Evolutionary conservation across 2,797 vertebrate genomes (phyloP).

Genomic region (Tangara arthus): DNA sequence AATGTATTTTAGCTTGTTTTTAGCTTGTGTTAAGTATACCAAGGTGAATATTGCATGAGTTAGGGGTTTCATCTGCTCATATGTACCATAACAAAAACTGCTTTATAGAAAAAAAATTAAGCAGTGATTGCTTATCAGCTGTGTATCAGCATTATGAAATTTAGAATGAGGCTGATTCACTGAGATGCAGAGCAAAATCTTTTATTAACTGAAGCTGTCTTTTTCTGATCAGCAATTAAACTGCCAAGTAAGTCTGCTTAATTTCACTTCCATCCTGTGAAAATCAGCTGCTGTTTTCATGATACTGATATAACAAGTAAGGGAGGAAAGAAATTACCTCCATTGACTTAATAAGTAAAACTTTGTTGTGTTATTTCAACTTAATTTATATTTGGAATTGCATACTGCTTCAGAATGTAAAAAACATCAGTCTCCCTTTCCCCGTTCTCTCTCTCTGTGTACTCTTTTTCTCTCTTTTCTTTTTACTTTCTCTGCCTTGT

Average conservation of each 20-base stretch:
- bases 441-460: rapidly evolving
- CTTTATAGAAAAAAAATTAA: neutral
- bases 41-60: slow-evolving; percentile 1
- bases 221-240: slow-evolving; percentile 8
- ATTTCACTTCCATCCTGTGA: neutral
- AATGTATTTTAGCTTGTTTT: neutral
- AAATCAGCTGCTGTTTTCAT: neutral
- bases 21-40: neutral
- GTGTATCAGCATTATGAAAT: neutral
- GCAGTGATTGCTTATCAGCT: neutral
- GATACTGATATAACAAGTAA: neutral
- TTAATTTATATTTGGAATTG: neutral
- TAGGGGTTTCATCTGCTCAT: neutral
- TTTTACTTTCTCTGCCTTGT: neutral
- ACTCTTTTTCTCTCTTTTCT: neutral
- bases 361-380: neutral
- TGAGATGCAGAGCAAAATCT: neutral
- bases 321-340: neutral
- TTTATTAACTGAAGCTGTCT: neutral
- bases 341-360: neutral
- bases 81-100: neutral
- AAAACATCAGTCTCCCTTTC: neutral
- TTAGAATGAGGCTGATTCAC: neutral
- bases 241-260: neutral
- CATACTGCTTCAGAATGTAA: neutral